phyloP scores from a whole-genome alignment of 2,888 invertebrate species.

The Plebejus anna region DNA sequence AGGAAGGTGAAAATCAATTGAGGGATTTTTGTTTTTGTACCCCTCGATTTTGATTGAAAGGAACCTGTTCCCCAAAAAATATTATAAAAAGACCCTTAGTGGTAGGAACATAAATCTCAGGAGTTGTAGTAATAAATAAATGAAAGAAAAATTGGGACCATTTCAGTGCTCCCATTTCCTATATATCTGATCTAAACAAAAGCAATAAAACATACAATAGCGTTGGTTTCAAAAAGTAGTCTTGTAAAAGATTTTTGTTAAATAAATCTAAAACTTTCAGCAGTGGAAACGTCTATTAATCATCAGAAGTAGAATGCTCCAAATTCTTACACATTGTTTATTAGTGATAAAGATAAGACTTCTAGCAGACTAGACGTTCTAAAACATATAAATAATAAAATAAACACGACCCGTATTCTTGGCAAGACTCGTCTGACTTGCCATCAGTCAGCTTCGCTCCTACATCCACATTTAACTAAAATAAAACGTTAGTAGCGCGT shows the following conservation, averaged over 20 bases:
- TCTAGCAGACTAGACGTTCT: slow-evolving; percentile 17
- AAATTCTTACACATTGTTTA: slow-evolving; percentile 16
- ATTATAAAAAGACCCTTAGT: background rate
- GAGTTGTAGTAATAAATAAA: background rate
- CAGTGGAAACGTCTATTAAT: slow-evolving; percentile 9
- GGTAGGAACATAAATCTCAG: background rate
- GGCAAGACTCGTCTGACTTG: slow-evolving; percentile 36
- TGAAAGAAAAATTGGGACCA: background rate
- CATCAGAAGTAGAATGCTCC: background rate
- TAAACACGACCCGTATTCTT: slow-evolving; percentile 32
- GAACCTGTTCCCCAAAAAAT: background rate
- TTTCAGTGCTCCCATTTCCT: background rate
- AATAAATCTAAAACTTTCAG: background rate
- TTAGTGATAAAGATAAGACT: slow-evolving; percentile 23
- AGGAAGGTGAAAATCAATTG: too few species aligned
- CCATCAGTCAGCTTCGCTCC: slow-evolving; percentile 39
- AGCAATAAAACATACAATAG: background rate
- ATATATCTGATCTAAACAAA: background rate
- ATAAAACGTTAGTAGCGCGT: slow-evolving; percentile 46
- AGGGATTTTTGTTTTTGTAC: too few species aligned
- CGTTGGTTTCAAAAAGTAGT: background rate
- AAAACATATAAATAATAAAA: slow-evolving; percentile 30
- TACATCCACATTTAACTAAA: slow-evolving; percentile 45
- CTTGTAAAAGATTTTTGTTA: background rate
- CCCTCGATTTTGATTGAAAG: too few species aligned